A percentile compares a stretch with the other conserved stretches of the same genome.
These are phyloP conservation scores for Camponotus pennsylvanicus DNA, from an alignment of 1,140 invertebrate genomes.

Conservation along the genomic window DNA sequence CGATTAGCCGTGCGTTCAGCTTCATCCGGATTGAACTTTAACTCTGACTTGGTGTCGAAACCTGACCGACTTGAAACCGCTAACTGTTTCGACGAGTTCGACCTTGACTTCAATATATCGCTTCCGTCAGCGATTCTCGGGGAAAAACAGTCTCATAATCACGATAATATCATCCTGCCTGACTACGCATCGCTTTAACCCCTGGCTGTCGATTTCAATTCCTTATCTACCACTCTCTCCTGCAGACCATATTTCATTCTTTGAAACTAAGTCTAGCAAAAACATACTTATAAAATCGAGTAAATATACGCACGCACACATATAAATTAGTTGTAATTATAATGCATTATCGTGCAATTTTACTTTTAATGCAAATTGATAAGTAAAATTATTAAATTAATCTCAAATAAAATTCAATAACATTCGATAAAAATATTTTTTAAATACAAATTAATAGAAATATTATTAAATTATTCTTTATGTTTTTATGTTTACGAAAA, in stretches of 20 bases:
- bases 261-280: neutral
- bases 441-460: too few relatives aligned
- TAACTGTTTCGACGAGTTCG: slow-evolving; percentile 70
- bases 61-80: slow-evolving; percentile 53
- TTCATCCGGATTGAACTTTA: slow-evolving; percentile 46
- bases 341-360: neutral
- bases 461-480: neutral
- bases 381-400: neutral
- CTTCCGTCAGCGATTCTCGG: slow-evolving; percentile 57
- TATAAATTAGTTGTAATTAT: neutral
- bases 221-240: neutral
- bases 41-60: slow-evolving; percentile 9
- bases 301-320: neutral
- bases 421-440: neutral
- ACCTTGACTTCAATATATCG: slow-evolving; percentile 67
- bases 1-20: slow-evolving; percentile 17
- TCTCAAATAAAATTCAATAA: neutral
- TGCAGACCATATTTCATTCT: neutral
- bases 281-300: neutral
- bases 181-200: neutral
- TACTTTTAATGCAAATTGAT: neutral
- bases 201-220: neutral
- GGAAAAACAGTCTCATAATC: slow-evolving; percentile 28
- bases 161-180: neutral
- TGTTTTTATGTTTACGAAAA: neutral